Conservation (phyloP, 2,888 invertebrate genomes). For the Dicycla oo region DNA sequence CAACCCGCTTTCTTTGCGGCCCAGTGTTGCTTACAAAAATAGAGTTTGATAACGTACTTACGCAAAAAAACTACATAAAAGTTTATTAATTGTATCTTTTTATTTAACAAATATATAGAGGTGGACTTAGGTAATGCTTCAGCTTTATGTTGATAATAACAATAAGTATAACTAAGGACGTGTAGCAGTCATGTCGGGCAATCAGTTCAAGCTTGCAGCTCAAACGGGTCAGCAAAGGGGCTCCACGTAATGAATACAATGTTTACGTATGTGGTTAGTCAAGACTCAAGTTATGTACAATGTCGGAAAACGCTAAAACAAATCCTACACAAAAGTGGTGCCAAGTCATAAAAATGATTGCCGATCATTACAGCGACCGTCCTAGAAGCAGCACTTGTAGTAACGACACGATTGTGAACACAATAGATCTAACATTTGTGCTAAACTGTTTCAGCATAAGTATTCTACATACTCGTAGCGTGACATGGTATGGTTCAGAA, state of each 20-base stretch:
- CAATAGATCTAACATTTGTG: slow-evolving; percentile 37
- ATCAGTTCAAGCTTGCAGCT: background rate
- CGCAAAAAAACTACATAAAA: too few species aligned
- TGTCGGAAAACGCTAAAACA: slow-evolving; percentile 11
- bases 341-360: slow-evolving; percentile 46
- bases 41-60: background rate
- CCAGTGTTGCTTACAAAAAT: background rate
- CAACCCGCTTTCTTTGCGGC: too few species aligned
- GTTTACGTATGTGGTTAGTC: background rate
- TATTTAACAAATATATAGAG: too few species aligned
- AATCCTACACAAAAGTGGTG: slow-evolving; percentile 12
- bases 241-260: background rate
- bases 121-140: too few species aligned
- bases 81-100: too few species aligned
- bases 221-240: background rate
- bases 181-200: too few species aligned
- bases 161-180: too few species aligned
- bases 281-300: slow-evolving; percentile 8
- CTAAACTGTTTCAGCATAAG: slow-evolving; percentile 27
- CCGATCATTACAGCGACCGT: slow-evolving; percentile 31
- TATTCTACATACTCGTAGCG: background rate
- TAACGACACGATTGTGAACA: slow-evolving; percentile 22
- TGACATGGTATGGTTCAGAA: slow-evolving; percentile 7
- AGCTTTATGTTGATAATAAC: too few species aligned
- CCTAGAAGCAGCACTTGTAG: slow-evolving; percentile 10